Conservation (phyloP, 2,113 vertebrate genomes). For the Arvicanthis niloticus region DNA sequence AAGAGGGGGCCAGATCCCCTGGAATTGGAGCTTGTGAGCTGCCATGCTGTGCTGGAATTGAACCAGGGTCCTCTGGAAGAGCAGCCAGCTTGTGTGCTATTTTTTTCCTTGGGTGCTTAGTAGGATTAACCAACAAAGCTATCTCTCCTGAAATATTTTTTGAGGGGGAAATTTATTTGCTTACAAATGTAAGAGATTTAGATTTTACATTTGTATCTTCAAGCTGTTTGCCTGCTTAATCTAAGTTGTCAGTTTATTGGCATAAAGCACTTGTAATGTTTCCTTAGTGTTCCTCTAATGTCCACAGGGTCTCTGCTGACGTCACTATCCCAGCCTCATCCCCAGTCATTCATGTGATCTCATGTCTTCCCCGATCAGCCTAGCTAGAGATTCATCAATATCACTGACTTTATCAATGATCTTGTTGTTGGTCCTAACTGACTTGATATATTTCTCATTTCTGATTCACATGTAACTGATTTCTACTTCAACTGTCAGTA, state of each 20-base stretch:
- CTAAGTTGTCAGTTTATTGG: not conserved
- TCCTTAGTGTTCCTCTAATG: not conserved
- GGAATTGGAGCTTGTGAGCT: not conserved
- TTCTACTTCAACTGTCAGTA: not conserved
- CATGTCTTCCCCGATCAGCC: not conserved
- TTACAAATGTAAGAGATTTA: not conserved
- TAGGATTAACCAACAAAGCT: not conserved
- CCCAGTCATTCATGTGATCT: not conserved
- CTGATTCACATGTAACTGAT: not conserved
- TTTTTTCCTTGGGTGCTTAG: not conserved
- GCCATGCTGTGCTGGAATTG: not conserved
- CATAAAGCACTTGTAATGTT: not conserved
- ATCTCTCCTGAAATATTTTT: not conserved
- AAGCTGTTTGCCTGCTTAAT: not conserved
- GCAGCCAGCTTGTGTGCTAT: not conserved
- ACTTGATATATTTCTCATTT: not conserved
- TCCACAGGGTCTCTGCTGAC: not conserved
- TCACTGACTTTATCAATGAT: not conserved
- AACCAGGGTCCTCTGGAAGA: not conserved
- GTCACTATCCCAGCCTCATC: not conserved
- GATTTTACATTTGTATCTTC: not conserved
- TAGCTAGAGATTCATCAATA: not conserved
- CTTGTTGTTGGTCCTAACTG: not conserved
- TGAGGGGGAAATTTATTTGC: not conserved
- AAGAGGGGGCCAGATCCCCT: not conserved